Base-by-base conservation (phyloP, 2,888 invertebrate genomes). In the Quadroppia sp. region DNA sequence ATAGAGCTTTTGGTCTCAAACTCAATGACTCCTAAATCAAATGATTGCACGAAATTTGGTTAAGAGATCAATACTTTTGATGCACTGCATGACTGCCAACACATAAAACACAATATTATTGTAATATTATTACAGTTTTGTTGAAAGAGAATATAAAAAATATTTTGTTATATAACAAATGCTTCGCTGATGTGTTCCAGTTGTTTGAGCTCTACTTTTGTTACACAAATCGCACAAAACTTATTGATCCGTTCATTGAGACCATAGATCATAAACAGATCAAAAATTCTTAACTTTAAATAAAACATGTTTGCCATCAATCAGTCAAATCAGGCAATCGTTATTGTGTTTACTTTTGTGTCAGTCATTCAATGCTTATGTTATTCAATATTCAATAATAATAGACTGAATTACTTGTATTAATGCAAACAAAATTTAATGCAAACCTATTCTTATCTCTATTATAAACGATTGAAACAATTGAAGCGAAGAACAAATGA, bases 111-210 rank as follows among this genome's bases (percentile, higher is more conserved):
- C 61, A 61, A 61, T 61, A 23, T 32, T 61, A 30, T 61, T 17
- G n/a, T n/a, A n/a, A n/a, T n/a, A n/a, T n/a, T n/a, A n/a, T n/a
- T n/a, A 28, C 59, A 59, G 28, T 59, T 61, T 6, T 32, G 61
- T 61, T 61, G n/a, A 61, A 20, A 4, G 30, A 32, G 28, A 28
- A 32, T 61, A 53, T 36, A 36, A 50, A 61, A 61, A 61, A 61
- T 17, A 61, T 61, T 61, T 61, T 61, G 61, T 61, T 61, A 32
- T 61, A 61, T 61, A 32, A 61, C 61, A 61, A 61, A 61, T 17
- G 61, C 61, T 61, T 61, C 61, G 61, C 61, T 28, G 61, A 30
- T 61, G 61, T 61, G 61, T 61, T 61, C 25, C 61, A 61, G 32
- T 61, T 32, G 61, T 61, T 61, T 61, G 61, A 61, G 59, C 36